These are phyloP conservation scores for Glareola pratincola DNA, from an alignment of 2,113 vertebrate genomes.

Conservation along the genomic window DNA sequence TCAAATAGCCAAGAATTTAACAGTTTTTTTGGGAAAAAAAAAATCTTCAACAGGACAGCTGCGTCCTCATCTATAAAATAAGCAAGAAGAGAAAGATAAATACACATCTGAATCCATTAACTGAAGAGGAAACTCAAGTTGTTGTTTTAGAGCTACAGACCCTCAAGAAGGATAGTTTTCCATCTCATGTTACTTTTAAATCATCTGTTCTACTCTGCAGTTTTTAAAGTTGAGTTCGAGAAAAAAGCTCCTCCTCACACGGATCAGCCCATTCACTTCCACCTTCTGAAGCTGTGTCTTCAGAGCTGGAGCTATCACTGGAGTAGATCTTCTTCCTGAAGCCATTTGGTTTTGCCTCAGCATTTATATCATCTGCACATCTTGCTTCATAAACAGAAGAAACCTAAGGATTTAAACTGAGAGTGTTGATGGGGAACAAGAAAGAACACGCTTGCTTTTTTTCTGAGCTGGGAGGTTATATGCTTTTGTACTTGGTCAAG, in stretches of 20 bases:
- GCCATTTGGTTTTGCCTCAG: constrained; percentile 70
- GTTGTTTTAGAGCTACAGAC: constrained; percentile 79
- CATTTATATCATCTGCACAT: constrained; percentile 75
- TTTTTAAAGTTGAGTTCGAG: constrained; percentile 80
- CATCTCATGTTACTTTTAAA: constrained; percentile 55
- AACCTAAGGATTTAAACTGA: constrained; percentile 79
- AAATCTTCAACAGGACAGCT: constrained; percentile 74
- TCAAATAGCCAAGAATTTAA: constrained; percentile 84
- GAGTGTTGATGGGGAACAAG: constrained; percentile 53
- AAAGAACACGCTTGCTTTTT: not conserved
- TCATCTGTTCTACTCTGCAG: constrained; percentile 68
- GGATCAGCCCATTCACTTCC: constrained; percentile 78
- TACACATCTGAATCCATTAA: constrained; percentile 83
- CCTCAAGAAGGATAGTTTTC: constrained; percentile 75
- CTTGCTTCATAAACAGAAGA: constrained; percentile 91
- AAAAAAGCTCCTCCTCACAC: constrained; percentile 77
- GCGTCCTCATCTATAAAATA: constrained; percentile 80
- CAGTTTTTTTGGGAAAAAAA: constrained; percentile 58
- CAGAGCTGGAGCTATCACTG: constrained; percentile 81
- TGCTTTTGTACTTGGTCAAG: not conserved
- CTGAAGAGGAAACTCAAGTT: constrained; percentile 84
- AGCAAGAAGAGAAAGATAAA: constrained; percentile 84
- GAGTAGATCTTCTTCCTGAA: constrained; percentile 75
- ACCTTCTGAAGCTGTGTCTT: constrained; percentile 80
- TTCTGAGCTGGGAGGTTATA: not conserved